phyloP scores from a whole-genome alignment of 2,888 invertebrate genomes.

The Atethmia centrago region DNA sequence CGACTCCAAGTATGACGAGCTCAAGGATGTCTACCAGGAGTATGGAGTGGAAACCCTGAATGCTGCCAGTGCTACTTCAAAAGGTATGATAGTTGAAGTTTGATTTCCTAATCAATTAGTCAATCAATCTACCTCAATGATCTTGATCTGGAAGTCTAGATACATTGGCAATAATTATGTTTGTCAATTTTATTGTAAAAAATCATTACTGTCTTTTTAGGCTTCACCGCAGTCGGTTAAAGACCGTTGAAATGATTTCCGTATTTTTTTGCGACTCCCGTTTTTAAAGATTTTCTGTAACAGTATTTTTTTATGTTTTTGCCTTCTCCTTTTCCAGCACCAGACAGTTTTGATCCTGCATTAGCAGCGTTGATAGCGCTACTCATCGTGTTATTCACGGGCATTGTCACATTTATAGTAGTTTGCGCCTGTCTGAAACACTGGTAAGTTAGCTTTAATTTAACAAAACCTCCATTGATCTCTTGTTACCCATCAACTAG shows the following conservation, averaged over 20 bases:
- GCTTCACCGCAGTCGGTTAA: not conserved
- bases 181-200: not conserved
- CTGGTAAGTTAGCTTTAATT: slow-evolving; percentile 88
- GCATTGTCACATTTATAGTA: slow-evolving; percentile 95
- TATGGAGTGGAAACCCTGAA: slow-evolving; percentile 87
- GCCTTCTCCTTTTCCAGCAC: slow-evolving; percentile 67
- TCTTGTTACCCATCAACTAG: not conserved
- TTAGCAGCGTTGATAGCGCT: slow-evolving; percentile 96
- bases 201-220: not conserved
- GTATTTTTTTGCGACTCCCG: not conserved
- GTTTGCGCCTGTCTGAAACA: slow-evolving; percentile 97
- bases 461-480: not conserved
- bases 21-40: slow-evolving; percentile 92
- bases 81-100: slow-evolving; percentile 72
- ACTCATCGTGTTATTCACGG: slow-evolving; percentile 95
- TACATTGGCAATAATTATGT: not conserved
- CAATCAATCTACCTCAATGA: not conserved
- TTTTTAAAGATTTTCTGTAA: not conserved
- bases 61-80: slow-evolving; percentile 84
- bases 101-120: not conserved
- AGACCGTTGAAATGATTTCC: not conserved
- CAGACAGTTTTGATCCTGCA: slow-evolving; percentile 95
- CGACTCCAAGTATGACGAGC: slow-evolving; percentile 96
- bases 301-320: not conserved
- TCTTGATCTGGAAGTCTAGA: not conserved